Percentiles rank a stretch among this genome's conserved stretches.
phyloP scores from a whole-genome alignment of 2,797 vertebrate species.

The Pelodytes ibericus region DNA sequence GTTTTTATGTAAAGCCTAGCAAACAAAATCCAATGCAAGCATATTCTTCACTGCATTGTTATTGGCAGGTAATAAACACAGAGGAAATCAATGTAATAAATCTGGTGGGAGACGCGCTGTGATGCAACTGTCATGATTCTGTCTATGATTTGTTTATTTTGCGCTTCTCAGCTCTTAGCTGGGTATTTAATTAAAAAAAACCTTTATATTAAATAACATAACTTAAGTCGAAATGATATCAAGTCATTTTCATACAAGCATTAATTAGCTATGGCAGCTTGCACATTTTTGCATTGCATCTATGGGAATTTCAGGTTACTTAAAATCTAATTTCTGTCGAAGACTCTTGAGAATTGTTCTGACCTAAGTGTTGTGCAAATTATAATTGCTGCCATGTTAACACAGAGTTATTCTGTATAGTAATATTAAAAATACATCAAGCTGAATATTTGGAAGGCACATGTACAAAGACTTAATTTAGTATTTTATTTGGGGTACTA shows the following conservation, averaged over 20 bases:
- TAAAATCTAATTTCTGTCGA: slow-evolving; percentile 4
- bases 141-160: not conserved
- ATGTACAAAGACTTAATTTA: too few species aligned
- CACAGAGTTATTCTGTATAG: not conserved
- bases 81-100: not conserved
- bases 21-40: not conserved
- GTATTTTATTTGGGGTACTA: too few species aligned
- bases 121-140: not conserved
- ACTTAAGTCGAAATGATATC: slow-evolving; percentile 67
- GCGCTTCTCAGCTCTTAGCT: slow-evolving; percentile 58
- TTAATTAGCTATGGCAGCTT: slow-evolving; percentile 69
- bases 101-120: not conserved
- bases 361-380: not conserved
- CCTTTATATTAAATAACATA: slow-evolving; percentile 63
- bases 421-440: too few species aligned
- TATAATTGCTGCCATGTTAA: slow-evolving; percentile 16
- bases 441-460: too few species aligned
- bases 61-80: not conserved
- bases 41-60: not conserved
- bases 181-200: slow-evolving; percentile 71
- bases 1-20: not conserved
- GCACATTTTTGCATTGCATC: slow-evolving; percentile 6
- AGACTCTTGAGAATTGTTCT: slow-evolving; percentile 4
- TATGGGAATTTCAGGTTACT: slow-evolving; percentile 7
- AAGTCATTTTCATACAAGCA: slow-evolving; percentile 66